Evolutionary conservation across 2,888 invertebrate species (phyloP).

Genomic region (Linnaemya vulpina): DNA sequence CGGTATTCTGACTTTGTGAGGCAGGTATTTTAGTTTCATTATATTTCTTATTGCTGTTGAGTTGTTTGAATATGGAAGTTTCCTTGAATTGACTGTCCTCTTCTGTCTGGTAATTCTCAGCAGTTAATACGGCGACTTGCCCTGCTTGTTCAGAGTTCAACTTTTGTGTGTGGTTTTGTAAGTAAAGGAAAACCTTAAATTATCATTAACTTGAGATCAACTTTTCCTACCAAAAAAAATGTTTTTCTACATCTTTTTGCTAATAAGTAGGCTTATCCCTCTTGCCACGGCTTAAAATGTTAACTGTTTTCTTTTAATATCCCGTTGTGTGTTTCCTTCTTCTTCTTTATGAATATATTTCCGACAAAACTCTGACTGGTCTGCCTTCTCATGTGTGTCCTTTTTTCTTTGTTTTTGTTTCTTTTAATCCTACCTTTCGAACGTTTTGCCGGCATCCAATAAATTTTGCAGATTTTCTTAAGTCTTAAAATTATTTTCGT

Average conservation of each 20-base stretch:
- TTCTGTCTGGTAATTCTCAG: constrained; percentile 16
- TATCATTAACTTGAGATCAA: constrained; percentile 63
- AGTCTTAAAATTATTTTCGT: constrained; percentile 4
- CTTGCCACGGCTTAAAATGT: constrained; percentile 27
- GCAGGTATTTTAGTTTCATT: constrained; percentile 45
- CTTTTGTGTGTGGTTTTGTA: neutral
- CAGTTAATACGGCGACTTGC: neutral
- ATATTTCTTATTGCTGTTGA: neutral
- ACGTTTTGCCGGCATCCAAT: constrained; percentile 39
- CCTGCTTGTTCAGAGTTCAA: too few relatives aligned
- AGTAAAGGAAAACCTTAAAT: constrained; percentile 36
- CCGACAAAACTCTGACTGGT: neutral
- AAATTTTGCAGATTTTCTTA: constrained; percentile 50
- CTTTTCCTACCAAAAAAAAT: constrained; percentile 29
- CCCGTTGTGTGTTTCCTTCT: neutral
- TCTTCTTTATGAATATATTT: neutral
- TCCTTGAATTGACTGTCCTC: neutral
- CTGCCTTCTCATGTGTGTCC: neutral
- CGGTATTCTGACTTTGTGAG: constrained; percentile 15
- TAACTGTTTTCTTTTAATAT: neutral
- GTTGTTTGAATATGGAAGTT: constrained; percentile 24
- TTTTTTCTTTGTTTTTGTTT: constrained; percentile 5
- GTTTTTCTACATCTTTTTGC: constrained; percentile 29
- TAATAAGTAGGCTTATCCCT: constrained; percentile 31
- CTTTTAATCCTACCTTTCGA: neutral